phyloP scores from a whole-genome alignment of 2,797 vertebrate genomes.

The Cyclopterus lumpus region DNA sequence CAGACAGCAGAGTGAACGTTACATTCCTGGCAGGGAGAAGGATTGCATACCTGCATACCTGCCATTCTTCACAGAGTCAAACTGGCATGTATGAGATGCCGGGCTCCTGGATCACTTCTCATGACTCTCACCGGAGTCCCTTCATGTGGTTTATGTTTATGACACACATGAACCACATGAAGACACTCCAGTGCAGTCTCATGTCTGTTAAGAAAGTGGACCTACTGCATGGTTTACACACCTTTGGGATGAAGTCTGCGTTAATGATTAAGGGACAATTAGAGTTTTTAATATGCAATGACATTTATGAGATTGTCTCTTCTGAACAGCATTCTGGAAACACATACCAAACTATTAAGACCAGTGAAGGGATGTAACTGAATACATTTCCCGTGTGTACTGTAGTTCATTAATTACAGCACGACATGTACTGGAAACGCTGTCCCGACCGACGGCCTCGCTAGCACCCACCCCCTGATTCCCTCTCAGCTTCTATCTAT shows the following conservation, averaged over 20 bases:
- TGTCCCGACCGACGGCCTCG: no score
- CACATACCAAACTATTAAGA: neutral
- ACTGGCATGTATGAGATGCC: slow-evolving; percentile 33
- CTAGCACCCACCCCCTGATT: neutral
- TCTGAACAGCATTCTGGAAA: slow-evolving; percentile 17
- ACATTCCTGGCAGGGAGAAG: slow-evolving; percentile 60
- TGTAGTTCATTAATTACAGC: neutral
- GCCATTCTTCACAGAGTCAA: slow-evolving; percentile 49
- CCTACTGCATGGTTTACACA: slow-evolving; percentile 2
- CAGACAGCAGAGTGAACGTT: slow-evolving; percentile 45
- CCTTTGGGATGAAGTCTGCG: slow-evolving; percentile 23
- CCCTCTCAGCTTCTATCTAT: neutral
- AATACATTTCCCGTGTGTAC: neutral
- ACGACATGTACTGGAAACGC: no score
- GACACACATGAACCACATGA: no score
- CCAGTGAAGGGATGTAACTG: neutral
- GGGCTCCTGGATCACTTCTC: slow-evolving; percentile 14
- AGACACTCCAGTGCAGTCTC: neutral
- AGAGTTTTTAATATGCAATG: neutral
- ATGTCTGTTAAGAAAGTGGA: slow-evolving; percentile 27
- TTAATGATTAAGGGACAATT: slow-evolving; percentile 1
- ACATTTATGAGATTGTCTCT: slow-evolving; percentile 9
- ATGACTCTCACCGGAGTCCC: neutral
- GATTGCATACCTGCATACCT: slow-evolving; percentile 68
- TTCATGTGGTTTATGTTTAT: neutral